These are phyloP conservation scores for Conus betulinus DNA, from an alignment of 1,140 invertebrate species.

Conservation along the genomic window DNA sequence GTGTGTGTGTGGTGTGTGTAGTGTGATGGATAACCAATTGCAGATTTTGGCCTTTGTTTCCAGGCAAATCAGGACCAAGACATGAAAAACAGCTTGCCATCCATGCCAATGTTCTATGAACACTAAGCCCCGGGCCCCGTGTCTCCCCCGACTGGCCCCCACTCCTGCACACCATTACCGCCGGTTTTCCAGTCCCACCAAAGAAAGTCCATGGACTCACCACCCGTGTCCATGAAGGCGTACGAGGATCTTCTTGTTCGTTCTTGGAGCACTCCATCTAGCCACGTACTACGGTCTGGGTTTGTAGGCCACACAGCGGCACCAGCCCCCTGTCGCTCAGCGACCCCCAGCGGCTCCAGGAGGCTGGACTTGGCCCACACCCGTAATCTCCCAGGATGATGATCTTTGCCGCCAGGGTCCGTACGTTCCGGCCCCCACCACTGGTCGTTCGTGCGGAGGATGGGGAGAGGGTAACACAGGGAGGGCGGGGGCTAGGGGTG, in stretches of 20 bases:
- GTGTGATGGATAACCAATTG: too few relatives aligned
- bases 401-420: constrained; percentile 47
- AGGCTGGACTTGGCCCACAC: constrained; percentile 58
- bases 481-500: not conserved
- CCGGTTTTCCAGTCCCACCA: too few relatives aligned
- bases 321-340: not conserved
- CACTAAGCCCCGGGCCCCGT: too few relatives aligned
- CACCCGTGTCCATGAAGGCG: constrained; percentile 40
- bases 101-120: too few relatives aligned
- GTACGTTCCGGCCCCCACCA: not conserved
- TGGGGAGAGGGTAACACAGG: not conserved
- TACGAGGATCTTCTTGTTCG: constrained; percentile 28
- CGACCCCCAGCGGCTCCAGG: constrained; percentile 36
- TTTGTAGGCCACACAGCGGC: constrained; percentile 14
- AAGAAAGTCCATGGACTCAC: constrained; percentile 2
- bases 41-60: too few relatives aligned
- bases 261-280: constrained; percentile 27
- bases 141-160: too few relatives aligned
- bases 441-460: not conserved
- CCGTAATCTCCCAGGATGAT: constrained; percentile 54
- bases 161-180: too few relatives aligned
- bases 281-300: constrained; percentile 29
- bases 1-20: too few relatives aligned
- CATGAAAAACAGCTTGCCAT: too few relatives aligned
- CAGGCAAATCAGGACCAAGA: too few relatives aligned